Base-by-base conservation (phyloP, 2,888 invertebrate species). In the Tetropium fuscum region DNA sequence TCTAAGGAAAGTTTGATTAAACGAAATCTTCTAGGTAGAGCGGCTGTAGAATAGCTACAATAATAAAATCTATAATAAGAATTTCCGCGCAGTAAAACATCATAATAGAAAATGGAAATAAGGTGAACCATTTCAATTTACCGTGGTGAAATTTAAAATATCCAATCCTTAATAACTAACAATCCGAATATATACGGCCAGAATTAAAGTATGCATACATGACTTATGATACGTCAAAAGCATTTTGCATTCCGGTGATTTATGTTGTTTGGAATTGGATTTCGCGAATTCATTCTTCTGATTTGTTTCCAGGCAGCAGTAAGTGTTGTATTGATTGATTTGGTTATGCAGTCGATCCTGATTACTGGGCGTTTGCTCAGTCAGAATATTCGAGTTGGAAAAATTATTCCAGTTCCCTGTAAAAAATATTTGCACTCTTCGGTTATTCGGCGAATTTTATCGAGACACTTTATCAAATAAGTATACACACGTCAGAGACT, bases 191-290 rank as follows among this genome's bases (percentile, higher is more conserved):
- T 60, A 43, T 53, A 44, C 36, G 44, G 41, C 44, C 19, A 10
- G 59, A 64, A 69, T 60, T 67, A 65, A 69, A 67, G 70, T 73
- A 71, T 72, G 74, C 75, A 74, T 72, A 76, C 76, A 74, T 78
- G 76, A 78, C 76, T 78, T 78, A 78, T 75, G 75, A 71, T 71
- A 74, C 70, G 79, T 77, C 78, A 77, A 70, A 71, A 76, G 71
- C 78, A 75, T 77, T 80, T 80, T 78, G 78, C 78, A 78, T 78
- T 75, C 61, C 43, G 60, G 60, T 79, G 78, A 80, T 80, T 80
- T 80, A 80, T 80, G 78, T 76, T 76, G 73, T 76, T 76, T 75
- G 78, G 78, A 79, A 80, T 80, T 80, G 78, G 77, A 78, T 79
- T 79, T 74, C 73, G 76, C 74, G 69, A 74, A 76, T 76, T 74